These are phyloP conservation scores for Platyrinchus mystaceus DNA, from an alignment of 2,797 vertebrate species.

Conservation along the genomic window DNA sequence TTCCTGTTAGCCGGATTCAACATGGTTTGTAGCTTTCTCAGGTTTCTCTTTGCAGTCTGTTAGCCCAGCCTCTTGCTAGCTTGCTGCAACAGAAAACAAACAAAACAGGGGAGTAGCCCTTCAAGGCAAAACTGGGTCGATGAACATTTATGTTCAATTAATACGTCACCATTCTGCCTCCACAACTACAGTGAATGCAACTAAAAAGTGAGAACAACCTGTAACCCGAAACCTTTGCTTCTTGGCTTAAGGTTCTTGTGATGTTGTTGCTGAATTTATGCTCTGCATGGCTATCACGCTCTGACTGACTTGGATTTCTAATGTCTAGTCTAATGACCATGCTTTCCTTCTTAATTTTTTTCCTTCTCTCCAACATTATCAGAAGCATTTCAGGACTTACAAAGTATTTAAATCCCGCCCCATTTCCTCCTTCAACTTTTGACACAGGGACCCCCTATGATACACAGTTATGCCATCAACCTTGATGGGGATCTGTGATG, in stretches of 20 bases:
- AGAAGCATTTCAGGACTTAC: background rate
- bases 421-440: background rate
- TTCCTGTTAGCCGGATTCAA: background rate
- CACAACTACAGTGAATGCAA: background rate
- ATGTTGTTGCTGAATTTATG: background rate
- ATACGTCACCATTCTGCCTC: slow-evolving; percentile 14
- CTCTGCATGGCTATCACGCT: background rate
- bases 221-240: background rate
- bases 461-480: accelerated
- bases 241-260: background rate
- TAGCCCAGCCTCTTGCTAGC: background rate
- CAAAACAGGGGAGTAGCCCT: background rate
- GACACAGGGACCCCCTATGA: background rate
- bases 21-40: background rate
- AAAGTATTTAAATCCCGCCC: background rate
- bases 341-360: background rate
- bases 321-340: background rate
- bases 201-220: slow-evolving; percentile 21
- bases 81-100: background rate
- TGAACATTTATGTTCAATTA: slow-evolving; percentile 1
- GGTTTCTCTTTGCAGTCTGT: background rate
- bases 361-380: background rate
- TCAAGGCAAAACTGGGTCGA: background rate
- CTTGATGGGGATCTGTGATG: background rate
- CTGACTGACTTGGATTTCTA: background rate